Conservation (phyloP, 2,888 invertebrate genomes). For the Rhagonycha lutea region DNA sequence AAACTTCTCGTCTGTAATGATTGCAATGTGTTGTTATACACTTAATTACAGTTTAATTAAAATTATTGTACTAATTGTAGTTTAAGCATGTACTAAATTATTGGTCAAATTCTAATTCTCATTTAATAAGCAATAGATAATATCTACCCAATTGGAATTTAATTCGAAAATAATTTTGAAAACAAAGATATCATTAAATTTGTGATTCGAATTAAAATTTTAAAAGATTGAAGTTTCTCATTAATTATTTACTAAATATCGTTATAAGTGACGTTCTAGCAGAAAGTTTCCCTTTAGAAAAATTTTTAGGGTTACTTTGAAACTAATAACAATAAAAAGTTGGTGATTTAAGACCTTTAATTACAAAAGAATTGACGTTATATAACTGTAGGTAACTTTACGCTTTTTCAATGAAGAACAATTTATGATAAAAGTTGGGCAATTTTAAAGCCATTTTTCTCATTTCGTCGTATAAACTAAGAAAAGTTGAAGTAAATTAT, state of each 20-base stretch:
- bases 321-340: not conserved
- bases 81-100: conserved; percentile 28
- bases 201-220: not conserved
- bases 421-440: conserved; percentile 27
- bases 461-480: conserved; percentile 21
- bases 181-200: not conserved
- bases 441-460: conserved; percentile 26
- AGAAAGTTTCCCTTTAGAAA: not conserved
- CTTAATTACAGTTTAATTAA: conserved; percentile 20
- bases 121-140: conserved; percentile 27
- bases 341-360: conserved; percentile 8
- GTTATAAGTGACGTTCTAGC: not conserved
- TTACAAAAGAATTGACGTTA: conserved; percentile 19
- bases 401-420: conserved; percentile 25
- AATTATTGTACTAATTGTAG: conserved; percentile 23
- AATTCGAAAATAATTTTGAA: not conserved
- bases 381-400: conserved; percentile 19
- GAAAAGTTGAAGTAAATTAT: conserved; percentile 19
- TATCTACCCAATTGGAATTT: conserved; percentile 1
- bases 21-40: not conserved
- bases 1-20: not conserved
- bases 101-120: conserved; percentile 26
- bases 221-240: not conserved
- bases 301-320: not conserved
- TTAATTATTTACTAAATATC: not conserved